Conservation (phyloP, 2,113 vertebrate species). For the Calonectris borealis region DNA sequence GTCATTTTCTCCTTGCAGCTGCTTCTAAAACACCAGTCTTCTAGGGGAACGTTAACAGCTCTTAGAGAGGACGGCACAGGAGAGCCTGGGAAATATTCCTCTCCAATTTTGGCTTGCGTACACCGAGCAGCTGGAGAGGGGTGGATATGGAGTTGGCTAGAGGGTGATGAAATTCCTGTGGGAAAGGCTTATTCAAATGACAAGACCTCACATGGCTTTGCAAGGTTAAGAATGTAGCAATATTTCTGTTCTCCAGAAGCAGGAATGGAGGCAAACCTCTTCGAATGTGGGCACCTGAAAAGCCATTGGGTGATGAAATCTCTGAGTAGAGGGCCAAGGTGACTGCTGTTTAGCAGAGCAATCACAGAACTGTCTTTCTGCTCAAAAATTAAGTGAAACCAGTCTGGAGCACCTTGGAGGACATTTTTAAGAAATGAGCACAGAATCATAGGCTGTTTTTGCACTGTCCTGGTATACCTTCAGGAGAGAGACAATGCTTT, state of each 20-base stretch:
- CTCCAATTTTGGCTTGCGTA: neutral
- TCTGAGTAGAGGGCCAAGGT: neutral
- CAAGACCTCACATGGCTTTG: neutral
- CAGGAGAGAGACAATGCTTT: neutral
- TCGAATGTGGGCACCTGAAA: neutral
- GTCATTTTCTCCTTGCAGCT: neutral
- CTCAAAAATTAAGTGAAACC: neutral
- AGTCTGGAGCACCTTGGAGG: neutral
- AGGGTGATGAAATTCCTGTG: neutral
- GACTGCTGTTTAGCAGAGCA: neutral
- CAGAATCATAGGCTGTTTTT: neutral
- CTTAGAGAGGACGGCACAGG: neutral
- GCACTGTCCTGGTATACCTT: neutral
- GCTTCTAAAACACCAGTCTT: neutral
- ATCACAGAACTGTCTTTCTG: neutral
- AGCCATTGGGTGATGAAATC: neutral
- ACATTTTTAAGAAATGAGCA: neutral
- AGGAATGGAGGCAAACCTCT: neutral
- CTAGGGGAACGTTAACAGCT: neutral
- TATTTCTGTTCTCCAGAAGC: neutral
- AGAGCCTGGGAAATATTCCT: neutral
- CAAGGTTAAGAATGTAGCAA: neutral
- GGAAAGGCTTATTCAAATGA: neutral
- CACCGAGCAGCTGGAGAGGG: neutral
- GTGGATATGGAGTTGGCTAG: neutral